Percentiles rank a stretch among this genome's conserved stretches.
Conservation (phyloP, 2,797 vertebrate species). For the Sarcophilus harrisii region DNA sequence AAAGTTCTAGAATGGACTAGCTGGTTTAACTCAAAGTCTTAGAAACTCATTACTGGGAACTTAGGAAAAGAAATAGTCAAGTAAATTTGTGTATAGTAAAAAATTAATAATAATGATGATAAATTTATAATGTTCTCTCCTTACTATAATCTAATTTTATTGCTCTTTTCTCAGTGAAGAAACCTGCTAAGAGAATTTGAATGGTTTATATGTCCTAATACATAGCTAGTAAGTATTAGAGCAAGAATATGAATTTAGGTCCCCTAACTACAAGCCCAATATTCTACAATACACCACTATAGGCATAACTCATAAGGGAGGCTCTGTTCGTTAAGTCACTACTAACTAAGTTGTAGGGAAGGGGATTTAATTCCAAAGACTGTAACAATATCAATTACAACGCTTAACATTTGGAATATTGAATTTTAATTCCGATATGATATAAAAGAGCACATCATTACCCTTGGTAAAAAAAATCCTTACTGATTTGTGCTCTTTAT, state of each 20-base stretch:
- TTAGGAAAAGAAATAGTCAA: background rate
- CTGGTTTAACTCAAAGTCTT: background rate
- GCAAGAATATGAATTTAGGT: background rate
- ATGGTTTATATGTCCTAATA: background rate
- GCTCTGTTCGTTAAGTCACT: background rate
- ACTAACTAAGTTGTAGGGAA: background rate
- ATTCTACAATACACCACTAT: background rate
- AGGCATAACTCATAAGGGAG: background rate
- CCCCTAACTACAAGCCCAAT: background rate
- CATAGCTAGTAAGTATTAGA: background rate
- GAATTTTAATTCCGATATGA: background rate
- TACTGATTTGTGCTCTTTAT: background rate
- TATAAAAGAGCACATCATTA: background rate
- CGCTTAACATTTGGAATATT: conserved; percentile 21
- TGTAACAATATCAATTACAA: background rate
- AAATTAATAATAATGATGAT: background rate
- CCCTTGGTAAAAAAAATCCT: conserved; percentile 3
- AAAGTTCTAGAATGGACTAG: background rate
- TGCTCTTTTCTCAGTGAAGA: background rate
- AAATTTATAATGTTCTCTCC: background rate
- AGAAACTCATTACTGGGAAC: background rate
- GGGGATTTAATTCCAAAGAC: background rate
- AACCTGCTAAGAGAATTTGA: background rate
- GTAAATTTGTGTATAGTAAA: background rate
- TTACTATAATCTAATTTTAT: background rate